Base-by-base conservation (phyloP, 2,888 invertebrate species). In the Catonia carolina region DNA sequence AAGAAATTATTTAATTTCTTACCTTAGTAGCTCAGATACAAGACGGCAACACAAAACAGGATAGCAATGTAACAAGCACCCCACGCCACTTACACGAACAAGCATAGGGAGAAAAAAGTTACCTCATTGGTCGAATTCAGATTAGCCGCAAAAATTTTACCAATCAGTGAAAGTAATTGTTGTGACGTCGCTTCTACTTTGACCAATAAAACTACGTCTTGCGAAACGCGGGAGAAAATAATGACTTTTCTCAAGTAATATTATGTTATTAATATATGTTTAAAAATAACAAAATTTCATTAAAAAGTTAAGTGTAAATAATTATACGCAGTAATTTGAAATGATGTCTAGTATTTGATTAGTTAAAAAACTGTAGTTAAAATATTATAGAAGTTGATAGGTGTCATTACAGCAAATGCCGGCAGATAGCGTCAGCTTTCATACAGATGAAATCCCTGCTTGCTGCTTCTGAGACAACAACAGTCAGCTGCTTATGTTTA, bases 11-110 rank as follows among this genome's bases (percentile, higher is more conserved):
- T 75, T 72, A 75, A 73, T 75, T 63, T 76, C 77, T 78, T 79
- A 78, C 79, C 79, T 79, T 78, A 74, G 70, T 72, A 73, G 27
- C 4, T 27, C 27, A 6, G 27, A 27, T 27, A 27, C 27, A 27
- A 27, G 27, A 27, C 27, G 27, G 27, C 27, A 27, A 27, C 27
- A 27, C 27, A 27, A 27, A 27, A 27, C 27, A 27, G 27, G 27
- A 4, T 47, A 47, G 45, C 54, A 48, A 49, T 49, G 55, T 55
- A 49, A 45, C 48, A 37, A 39, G 39, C 47, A 78, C 78, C 79
- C 79, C 79, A 80, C 79, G 79, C 79, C 77, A 79, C 78, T 78
- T 77, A 75, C 76, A 77, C 77, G 75, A 75, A 55, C 74, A 73
- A 76, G 76, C 72, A 75, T 68, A 71, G 68, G 68, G 68, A 70